phyloP scores from a whole-genome alignment of 2,113 vertebrate species.

The Ammodytes dubius region DNA sequence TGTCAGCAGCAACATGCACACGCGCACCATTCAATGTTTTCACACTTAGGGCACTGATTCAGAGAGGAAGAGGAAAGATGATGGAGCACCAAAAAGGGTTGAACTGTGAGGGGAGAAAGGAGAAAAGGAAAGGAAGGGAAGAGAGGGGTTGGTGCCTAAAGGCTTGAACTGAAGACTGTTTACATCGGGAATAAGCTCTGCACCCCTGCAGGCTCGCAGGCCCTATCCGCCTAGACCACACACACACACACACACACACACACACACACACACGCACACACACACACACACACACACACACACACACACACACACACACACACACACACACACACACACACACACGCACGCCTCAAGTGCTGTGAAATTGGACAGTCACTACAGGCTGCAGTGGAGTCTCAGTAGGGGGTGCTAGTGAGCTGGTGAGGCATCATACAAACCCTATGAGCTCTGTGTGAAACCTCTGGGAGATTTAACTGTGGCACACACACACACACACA shows the following conservation, averaged over 20 bases:
- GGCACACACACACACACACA: constrained; percentile 26
- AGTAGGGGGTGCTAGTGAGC: constrained; percentile 76
- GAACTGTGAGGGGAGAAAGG: background rate
- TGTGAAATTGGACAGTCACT: constrained; percentile 49
- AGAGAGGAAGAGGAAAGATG: background rate
- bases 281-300: constrained; percentile 12
- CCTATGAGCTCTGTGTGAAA: constrained; percentile 33
- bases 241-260: constrained; percentile 17
- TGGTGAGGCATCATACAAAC: constrained; percentile 51
- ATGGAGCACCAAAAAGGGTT: background rate
- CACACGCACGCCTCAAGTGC: constrained; percentile 33
- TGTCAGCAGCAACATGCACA: constrained; percentile 35
- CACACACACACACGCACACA: constrained; percentile 19
- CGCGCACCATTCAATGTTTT: background rate
- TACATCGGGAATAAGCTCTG: constrained; percentile 47
- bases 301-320: constrained; percentile 6
- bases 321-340: constrained; percentile 18
- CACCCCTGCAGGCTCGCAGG: constrained; percentile 46
- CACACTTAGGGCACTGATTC: constrained; percentile 11
- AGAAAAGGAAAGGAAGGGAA: background rate
- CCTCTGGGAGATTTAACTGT: constrained; percentile 8
- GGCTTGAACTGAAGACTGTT: constrained; percentile 55
- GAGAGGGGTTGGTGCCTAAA: background rate
- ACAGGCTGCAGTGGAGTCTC: constrained; percentile 57
- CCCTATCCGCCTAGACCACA: constrained; percentile 26